Percentiles rank a stretch among this genome's conserved stretches.
Evolutionary conservation across 1,140 invertebrate species (phyloP).

Genomic region (Palaemon carinicauda): DNA sequence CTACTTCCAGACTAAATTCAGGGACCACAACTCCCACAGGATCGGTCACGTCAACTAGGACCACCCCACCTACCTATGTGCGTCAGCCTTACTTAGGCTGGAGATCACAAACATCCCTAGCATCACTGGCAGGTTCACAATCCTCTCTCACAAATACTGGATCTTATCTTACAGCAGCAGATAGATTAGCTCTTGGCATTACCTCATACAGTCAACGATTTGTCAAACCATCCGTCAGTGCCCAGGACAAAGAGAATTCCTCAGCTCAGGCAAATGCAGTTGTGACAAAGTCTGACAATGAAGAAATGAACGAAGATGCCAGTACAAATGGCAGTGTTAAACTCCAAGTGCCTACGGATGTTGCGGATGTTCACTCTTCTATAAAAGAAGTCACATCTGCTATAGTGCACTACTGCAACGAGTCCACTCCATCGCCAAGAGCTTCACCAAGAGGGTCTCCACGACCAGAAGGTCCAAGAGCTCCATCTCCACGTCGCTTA

Average conservation of each 20-base stretch:
- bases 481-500: constrained; percentile 62
- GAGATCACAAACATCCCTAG: constrained; percentile 84
- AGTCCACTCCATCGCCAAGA: constrained; percentile 45
- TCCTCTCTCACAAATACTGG: constrained; percentile 55
- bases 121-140: constrained; percentile 69
- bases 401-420: constrained; percentile 82
- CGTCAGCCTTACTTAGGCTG: constrained; percentile 85
- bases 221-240: not conserved
- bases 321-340: constrained; percentile 23
- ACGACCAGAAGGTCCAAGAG: constrained; percentile 18
- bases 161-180: constrained; percentile 78
- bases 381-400: constrained; percentile 92
- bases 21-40: constrained; percentile 64
- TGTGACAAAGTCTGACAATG: not conserved
- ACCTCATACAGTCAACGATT: constrained; percentile 62
- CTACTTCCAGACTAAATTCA: constrained; percentile 83
- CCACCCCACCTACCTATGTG: constrained; percentile 44
- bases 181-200: constrained; percentile 74
- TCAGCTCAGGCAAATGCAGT: constrained; percentile 1
- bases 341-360: constrained; percentile 1
- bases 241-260: constrained; percentile 35
- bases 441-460: constrained; percentile 37
- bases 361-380: constrained; percentile 76
- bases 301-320: not conserved
- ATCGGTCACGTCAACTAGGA: constrained; percentile 37